A percentile compares a stretch with the other conserved stretches of the same genome.
These are phyloP conservation scores for Baryphthengus martii DNA, from an alignment of 2,113 vertebrate genomes.

Conservation along the genomic window DNA sequence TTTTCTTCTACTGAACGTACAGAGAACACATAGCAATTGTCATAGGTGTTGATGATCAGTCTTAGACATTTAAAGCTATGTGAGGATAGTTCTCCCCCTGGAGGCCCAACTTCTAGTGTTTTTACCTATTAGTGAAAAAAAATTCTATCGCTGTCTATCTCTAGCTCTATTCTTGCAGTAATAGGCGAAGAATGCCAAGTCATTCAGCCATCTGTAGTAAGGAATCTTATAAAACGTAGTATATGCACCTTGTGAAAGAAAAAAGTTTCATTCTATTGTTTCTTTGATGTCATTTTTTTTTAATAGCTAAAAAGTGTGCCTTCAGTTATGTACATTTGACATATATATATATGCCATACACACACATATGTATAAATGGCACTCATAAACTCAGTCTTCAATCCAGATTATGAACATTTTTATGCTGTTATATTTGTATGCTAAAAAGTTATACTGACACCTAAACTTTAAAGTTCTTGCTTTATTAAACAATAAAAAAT, in stretches of 20 bases:
- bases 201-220: background rate
- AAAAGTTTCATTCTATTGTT: background rate
- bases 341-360: background rate
- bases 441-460: background rate
- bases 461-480: background rate
- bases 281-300: background rate
- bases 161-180: background rate
- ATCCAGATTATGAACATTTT: background rate
- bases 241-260: background rate
- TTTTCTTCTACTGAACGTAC: background rate
- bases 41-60: background rate
- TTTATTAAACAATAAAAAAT: background rate
- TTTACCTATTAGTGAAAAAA: background rate
- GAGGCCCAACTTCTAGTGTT: background rate
- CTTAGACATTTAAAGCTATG: background rate
- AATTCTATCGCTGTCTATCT: background rate
- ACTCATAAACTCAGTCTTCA: background rate
- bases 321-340: background rate
- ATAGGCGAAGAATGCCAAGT: background rate
- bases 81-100: background rate
- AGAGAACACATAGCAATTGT: background rate
- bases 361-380: background rate
- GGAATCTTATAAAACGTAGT: background rate
- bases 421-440: background rate
- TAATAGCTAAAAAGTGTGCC: background rate